Conservation (phyloP, 2,797 vertebrate genomes). For the Microctenopoma stevenorrisi region DNA sequence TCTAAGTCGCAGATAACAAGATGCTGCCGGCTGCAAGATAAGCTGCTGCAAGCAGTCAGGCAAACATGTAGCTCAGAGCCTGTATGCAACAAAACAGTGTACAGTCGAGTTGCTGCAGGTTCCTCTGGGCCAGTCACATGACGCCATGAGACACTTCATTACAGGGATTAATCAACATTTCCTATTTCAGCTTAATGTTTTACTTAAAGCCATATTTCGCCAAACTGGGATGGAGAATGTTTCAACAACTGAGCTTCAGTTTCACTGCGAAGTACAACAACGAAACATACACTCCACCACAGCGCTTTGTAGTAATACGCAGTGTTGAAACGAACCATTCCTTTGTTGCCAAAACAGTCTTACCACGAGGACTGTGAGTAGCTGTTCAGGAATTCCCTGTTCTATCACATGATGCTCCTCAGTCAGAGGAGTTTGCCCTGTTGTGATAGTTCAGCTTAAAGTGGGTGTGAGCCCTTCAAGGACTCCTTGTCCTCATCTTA, state of each 20-base stretch:
- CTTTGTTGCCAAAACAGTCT: slow-evolving; percentile 4
- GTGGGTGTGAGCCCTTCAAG: background rate
- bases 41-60: slow-evolving; percentile 58
- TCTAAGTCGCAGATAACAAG: slow-evolving; percentile 74
- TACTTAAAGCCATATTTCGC: slow-evolving; percentile 13
- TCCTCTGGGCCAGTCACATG: slow-evolving; percentile 43
- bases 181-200: slow-evolving; percentile 11
- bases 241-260: background rate
- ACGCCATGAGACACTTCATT: slow-evolving; percentile 30
- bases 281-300: background rate
- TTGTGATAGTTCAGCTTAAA: background rate
- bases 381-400: background rate
- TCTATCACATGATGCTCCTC: background rate
- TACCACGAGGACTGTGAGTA: background rate
- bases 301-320: background rate
- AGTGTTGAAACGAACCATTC: background rate
- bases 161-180: slow-evolving; percentile 29
- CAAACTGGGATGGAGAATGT: slow-evolving; percentile 7
- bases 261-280: background rate
- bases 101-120: slow-evolving; percentile 38
- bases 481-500: background rate
- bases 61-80: slow-evolving; percentile 54
- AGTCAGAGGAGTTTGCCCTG: background rate
- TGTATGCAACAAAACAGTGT: slow-evolving; percentile 36
- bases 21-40: slow-evolving; percentile 69